Percentiles rank a stretch among this genome's conserved stretches.
These are phyloP conservation scores for Lissonota sp. DNA, from an alignment of 2,888 invertebrate genomes.

Conservation along the genomic window DNA sequence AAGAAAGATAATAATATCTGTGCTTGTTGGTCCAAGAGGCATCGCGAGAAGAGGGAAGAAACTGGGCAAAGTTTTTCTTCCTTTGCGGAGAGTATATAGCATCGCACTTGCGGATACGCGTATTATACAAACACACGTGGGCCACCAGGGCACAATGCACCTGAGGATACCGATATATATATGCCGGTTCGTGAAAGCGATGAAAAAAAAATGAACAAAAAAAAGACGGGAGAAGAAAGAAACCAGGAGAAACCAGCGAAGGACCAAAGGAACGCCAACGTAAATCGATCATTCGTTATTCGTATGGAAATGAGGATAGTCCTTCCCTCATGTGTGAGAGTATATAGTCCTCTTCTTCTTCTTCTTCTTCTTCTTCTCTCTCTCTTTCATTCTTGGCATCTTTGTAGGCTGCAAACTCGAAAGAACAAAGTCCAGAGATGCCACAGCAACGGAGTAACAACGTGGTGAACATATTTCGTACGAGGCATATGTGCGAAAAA, in stretches of 20 bases:
- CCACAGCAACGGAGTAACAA: slow-evolving; percentile 36
- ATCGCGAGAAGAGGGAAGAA: slow-evolving; percentile 9
- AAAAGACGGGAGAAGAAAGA: no score
- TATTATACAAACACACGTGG: not conserved
- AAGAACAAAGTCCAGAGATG: slow-evolving; percentile 38
- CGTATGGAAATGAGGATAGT: slow-evolving; percentile 57
- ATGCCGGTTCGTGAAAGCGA: slow-evolving; percentile 5
- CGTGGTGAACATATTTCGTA: slow-evolving; percentile 42
- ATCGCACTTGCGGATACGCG: not conserved
- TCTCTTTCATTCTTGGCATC: not conserved
- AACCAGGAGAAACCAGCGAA: slow-evolving; percentile 12
- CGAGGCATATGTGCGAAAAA: slow-evolving; percentile 27
- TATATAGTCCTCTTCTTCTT: not conserved
- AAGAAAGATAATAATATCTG: slow-evolving; percentile 62
- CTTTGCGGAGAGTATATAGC: slow-evolving; percentile 27
- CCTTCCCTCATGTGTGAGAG: not conserved
- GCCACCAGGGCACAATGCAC: slow-evolving; percentile 30
- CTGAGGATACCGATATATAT: not conserved
- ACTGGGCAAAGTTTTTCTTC: slow-evolving; percentile 45
- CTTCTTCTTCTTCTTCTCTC: not conserved
- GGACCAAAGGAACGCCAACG: slow-evolving; percentile 41
- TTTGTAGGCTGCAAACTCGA: slow-evolving; percentile 28
- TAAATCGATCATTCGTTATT: slow-evolving; percentile 62
- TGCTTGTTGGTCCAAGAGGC: slow-evolving; percentile 14
- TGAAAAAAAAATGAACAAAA: slow-evolving; percentile 5